Evolutionary conservation across 1,140 invertebrate species (phyloP), one percentile per base, ranked within the genome.

Genomic region (Ips nitidus): DNA sequence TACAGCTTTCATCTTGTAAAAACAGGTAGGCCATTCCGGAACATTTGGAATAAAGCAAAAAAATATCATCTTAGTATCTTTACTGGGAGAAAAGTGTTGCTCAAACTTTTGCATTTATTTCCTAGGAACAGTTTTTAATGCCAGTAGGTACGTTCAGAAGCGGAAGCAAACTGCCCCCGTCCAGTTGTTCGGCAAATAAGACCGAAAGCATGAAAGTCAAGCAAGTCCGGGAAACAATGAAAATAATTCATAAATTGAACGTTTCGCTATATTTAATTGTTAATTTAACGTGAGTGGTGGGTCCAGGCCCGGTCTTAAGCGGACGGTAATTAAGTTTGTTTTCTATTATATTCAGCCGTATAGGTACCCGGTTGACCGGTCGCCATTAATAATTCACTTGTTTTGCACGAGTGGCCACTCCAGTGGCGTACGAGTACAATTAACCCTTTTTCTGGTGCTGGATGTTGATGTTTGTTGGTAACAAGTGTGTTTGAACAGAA

Each of bases 161-260:
- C 22, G 22, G 22, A 22, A 22, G 22, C 22, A 22, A 22, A 22
- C 22, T 22, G 22, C 22, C 22, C 22, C 22, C 22, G 22, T 22
- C 22, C 22, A 22, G 22, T 22, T 22, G 22, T 22, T 22, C 22
- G 45, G 45, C 22, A 50, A 50, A 50, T 50, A 50, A 50, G 45
- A 50, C 45, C 45, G 22, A 22, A 22, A 22, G 22, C 22, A 22
- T 22, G 22, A 50, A 50, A 6, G 45, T 50, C 45, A 50, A 50
- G 45, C 22, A 50, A 50, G 45, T 22, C 45, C 6, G 22, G 45
- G 45, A 22, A 50, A 50, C 45, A 50, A 50, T 22, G 45, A 61
- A 70, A 79, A 79, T 78, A 79, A 79, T 79, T 79, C 78, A 79
- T 79, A 79, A 79, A 79, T 79, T 77, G 78, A 79, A 78, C 75